These are phyloP conservation scores for Coleophora flavipennella DNA, from an alignment of 2,888 invertebrate species.

Conservation along the genomic window DNA sequence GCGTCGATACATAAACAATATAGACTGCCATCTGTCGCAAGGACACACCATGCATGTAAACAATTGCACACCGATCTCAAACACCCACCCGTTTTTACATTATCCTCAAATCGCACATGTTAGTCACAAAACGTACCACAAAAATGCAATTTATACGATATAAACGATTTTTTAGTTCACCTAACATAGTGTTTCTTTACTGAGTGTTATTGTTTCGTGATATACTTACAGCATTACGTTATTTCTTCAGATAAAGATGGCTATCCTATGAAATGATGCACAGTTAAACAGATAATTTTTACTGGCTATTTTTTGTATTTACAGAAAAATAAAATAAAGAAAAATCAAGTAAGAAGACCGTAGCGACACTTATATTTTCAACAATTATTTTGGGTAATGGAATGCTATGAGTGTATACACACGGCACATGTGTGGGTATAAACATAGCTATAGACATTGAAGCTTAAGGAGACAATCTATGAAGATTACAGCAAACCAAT, in stretches of 20 bases:
- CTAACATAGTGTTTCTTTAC: constrained; percentile 67
- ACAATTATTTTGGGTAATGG: constrained; percentile 16
- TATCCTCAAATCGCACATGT: constrained; percentile 22
- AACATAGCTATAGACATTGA: constrained; percentile 17
- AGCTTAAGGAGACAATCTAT: constrained; percentile 8
- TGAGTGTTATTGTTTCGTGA: constrained; percentile 71
- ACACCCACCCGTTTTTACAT: constrained; percentile 28
- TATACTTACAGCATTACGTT: constrained; percentile 72
- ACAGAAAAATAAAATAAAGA: constrained; percentile 51
- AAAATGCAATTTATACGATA: constrained; percentile 32
- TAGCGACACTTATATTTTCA: constrained; percentile 27
- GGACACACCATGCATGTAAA: constrained; percentile 58
- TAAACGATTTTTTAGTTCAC: constrained; percentile 43
- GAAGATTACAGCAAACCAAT: constrained; percentile 3
- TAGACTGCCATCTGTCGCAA: constrained; percentile 56
- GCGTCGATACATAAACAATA: constrained; percentile 34
- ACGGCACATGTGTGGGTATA: constrained; percentile 6
- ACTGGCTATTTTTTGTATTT: constrained; percentile 73
- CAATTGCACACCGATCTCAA: constrained; percentile 43
- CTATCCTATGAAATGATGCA: constrained; percentile 83
- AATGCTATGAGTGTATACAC: constrained; percentile 12
- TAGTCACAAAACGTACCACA: constrained; percentile 46
- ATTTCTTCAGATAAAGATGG: constrained; percentile 75
- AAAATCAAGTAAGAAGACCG: constrained; percentile 41
- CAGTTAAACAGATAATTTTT: constrained; percentile 85